Evolutionary conservation across 2,113 vertebrate species (phyloP).

Genomic region (Puntigrus tetrazona): DNA sequence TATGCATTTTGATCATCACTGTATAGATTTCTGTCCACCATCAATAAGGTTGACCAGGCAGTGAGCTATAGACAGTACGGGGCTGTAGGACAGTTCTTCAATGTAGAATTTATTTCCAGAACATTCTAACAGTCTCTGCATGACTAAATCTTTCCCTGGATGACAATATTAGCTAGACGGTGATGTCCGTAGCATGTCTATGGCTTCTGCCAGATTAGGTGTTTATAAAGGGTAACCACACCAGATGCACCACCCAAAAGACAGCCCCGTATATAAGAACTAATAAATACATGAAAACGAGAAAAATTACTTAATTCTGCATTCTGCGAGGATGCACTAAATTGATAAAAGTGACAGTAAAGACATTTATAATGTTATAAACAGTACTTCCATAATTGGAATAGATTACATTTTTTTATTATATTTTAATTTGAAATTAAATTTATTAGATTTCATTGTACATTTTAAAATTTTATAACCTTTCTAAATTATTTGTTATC

Average conservation of each 20-base stretch:
- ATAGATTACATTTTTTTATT: too few species aligned
- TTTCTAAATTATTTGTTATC: too few species aligned
- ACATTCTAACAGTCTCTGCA: constrained; percentile 28
- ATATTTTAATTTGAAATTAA: too few species aligned
- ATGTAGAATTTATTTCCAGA: constrained; percentile 52
- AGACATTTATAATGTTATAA: not conserved
- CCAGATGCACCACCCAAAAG: too few species aligned
- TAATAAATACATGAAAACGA: too few species aligned
- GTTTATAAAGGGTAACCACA: constrained; percentile 23
- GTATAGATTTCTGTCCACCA: constrained; percentile 44
- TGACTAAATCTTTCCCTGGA: constrained; percentile 48
- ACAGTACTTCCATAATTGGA: too few species aligned
- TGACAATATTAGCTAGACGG: constrained; percentile 44
- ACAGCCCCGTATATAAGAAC: too few species aligned
- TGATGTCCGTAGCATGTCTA: constrained; percentile 43
- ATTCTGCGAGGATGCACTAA: not conserved
- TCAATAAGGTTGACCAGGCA: constrained; percentile 52
- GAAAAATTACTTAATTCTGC: not conserved
- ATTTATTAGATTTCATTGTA: not conserved
- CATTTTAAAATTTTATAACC: not conserved
- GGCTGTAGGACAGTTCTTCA: constrained; percentile 50
- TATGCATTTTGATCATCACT: constrained; percentile 44
- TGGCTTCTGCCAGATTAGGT: constrained; percentile 48
- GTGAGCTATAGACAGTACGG: constrained; percentile 39
- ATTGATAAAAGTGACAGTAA: not conserved